Evolutionary conservation across 2,113 vertebrate species (phyloP), one percentile per base, ranked within the genome.

Genomic region (Nansenia antarctica): DNA sequence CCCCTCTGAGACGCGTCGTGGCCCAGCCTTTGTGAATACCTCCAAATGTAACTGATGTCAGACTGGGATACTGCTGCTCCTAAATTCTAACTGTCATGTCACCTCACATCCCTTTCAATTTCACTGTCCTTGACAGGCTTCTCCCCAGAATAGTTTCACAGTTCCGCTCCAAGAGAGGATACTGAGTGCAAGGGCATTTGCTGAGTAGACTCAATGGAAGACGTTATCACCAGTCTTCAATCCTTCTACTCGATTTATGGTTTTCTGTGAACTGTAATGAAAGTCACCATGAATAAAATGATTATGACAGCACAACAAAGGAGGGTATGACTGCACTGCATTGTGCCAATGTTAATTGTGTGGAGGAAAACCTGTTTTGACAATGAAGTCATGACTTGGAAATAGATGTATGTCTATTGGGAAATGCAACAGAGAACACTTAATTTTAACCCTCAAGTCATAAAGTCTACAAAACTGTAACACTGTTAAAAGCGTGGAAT

Each of bases 1-100:
- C 84, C 86, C 86, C 83, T 86, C 75, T 77, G 83, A 90, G 88
- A 86, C 79, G 81, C 87, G 31, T 9, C 69, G 77, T 1, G 53
- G 69, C 64, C 26, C 26, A 31, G 26, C 27, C 54, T 58, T 58
- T n/a, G 12, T 58, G 29, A 85, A 90, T 82, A 86, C 87, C 88
- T 88, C 86, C 73, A 77, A 74, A 82, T 85, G 67, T 80, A 80
- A 83, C 81, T 82, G 79, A 86, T 89, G 81, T 87, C 87, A 86
- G 85, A 83, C 82, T 84, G 82, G 87, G 84, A 85, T 76, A 73
- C 74, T 75, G 82, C 82, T 84, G 86, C 87, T 86, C 78, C 76
- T 76, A 76, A 87, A 83, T 82, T 69, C 65, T 11, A 55, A 55
- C 57, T 78, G 75, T 79, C 74, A 74, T 79, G 76, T 72, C 69